These are phyloP conservation scores for Onychorhynchus coronatus DNA, from an alignment of 2,113 vertebrate genomes.

Conservation along the genomic window DNA sequence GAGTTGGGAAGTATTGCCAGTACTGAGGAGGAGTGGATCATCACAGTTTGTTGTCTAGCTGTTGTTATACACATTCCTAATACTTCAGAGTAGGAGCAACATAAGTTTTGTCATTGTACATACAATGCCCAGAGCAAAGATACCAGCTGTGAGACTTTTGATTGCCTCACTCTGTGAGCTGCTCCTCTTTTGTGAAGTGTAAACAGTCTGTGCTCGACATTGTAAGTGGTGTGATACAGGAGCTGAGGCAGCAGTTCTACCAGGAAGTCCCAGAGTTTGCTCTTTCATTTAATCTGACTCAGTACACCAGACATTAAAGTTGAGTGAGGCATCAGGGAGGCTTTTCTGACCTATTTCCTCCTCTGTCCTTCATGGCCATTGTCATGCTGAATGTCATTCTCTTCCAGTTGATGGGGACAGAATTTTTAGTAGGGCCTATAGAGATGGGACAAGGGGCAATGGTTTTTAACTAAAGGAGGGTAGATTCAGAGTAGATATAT, in stretches of 20 bases:
- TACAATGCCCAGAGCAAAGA: neutral
- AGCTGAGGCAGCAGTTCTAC: constrained; percentile 17
- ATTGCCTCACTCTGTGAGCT: neutral
- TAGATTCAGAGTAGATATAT: neutral
- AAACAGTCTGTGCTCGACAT: neutral
- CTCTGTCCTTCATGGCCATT: neutral
- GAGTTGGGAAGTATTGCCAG: neutral
- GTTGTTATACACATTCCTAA: neutral
- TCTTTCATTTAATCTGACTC: neutral
- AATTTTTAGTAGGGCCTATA: neutral
- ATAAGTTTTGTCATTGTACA: neutral
- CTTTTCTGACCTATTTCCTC: neutral
- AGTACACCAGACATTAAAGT: neutral
- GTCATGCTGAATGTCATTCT: neutral
- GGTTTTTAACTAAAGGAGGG: neutral
- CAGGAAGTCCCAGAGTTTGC: neutral
- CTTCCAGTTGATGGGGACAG: neutral
- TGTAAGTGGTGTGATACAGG: neutral
- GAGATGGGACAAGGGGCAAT: neutral
- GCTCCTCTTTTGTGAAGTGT: neutral
- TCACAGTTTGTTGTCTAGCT: neutral
- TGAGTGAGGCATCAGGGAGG: neutral
- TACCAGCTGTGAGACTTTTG: neutral
- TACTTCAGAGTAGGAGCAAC: neutral
- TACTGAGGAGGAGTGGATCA: neutral